These are phyloP conservation scores for Phataginus tricuspis DNA, from an alignment of 2,797 vertebrate genomes.

Conservation along the genomic window DNA sequence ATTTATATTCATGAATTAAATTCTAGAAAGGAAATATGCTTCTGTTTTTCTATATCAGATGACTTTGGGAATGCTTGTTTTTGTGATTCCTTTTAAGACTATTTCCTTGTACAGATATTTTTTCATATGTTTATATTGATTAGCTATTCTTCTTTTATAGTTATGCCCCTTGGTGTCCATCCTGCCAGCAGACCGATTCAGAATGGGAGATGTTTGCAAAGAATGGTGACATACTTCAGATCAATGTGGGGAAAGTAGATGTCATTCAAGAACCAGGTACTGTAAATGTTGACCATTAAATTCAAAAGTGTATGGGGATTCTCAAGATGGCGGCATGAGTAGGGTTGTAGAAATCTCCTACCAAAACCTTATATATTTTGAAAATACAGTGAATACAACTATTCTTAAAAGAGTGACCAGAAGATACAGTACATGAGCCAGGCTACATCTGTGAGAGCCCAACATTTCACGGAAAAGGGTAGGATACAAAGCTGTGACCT, in stretches of 20 bases:
- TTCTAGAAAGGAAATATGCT: neutral
- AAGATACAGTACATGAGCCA: too few relatives aligned
- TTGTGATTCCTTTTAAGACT: constrained; percentile 19
- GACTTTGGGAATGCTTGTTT: constrained; percentile 11
- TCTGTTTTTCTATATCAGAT: constrained; percentile 2
- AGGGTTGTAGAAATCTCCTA: too few relatives aligned
- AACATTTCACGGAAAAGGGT: too few relatives aligned
- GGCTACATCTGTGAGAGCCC: too few relatives aligned
- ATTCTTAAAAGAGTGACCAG: too few relatives aligned
- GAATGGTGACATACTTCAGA: constrained; percentile 85
- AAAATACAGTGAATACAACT: too few relatives aligned
- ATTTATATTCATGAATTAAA: neutral
- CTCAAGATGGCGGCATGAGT: too few relatives aligned
- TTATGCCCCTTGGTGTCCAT: constrained; percentile 93
- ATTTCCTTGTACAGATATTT: neutral
- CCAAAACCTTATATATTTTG: too few relatives aligned
- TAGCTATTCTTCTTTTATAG: constrained; percentile 77
- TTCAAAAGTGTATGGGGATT: neutral
- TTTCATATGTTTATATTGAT: constrained; percentile 4
- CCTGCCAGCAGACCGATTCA: constrained; percentile 90
- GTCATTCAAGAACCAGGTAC: constrained; percentile 93
- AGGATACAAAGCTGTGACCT: too few relatives aligned
- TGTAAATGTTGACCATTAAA: neutral
- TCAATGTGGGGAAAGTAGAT: constrained; percentile 90
- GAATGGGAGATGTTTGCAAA: constrained; percentile 90